phyloP scores from a whole-genome alignment of 92 coral and sea anemone genomes.

The Porites divaricata region DNA sequence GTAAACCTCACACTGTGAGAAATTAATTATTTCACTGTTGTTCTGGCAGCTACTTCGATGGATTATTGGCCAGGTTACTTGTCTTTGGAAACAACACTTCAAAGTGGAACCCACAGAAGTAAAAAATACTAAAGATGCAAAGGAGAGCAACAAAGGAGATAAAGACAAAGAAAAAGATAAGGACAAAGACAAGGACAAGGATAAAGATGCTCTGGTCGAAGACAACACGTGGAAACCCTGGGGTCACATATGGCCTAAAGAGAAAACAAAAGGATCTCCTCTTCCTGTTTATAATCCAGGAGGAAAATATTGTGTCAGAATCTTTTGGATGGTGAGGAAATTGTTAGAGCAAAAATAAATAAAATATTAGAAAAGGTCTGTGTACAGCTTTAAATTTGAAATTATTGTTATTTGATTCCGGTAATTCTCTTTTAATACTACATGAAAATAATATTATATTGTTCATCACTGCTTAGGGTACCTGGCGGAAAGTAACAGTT shows the following conservation, averaged over 20 bases:
- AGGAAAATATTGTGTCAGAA: conserved; percentile 89
- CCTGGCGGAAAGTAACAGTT: conserved; percentile 93
- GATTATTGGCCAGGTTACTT: conserved; percentile 91
- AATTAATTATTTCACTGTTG: background rate
- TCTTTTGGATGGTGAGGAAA: conserved; percentile 92
- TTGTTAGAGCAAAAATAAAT: too few relatives aligned
- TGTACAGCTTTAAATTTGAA: too few relatives aligned
- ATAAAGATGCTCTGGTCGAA: conserved; percentile 70
- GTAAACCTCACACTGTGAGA: too few relatives aligned
- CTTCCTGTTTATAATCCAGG: conserved; percentile 87
- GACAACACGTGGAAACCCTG: conserved; percentile 97
- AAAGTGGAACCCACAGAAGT: conserved; percentile 76
- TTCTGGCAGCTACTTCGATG: conserved; percentile 76
- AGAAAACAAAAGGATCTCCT: conserved; percentile 84
- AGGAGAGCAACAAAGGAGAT: conserved; percentile 76
- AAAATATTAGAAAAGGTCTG: too few relatives aligned
- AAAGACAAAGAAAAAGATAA: conserved; percentile 74
- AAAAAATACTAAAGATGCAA: conserved; percentile 49
- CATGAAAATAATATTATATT: too few relatives aligned
- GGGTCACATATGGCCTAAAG: conserved; percentile 99
- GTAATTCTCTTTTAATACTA: too few relatives aligned
- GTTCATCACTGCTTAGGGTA: conserved; percentile 59
- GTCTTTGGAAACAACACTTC: conserved; percentile 88
- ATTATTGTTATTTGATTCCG: too few relatives aligned
- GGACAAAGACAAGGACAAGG: conserved; percentile 78